Percentiles rank a stretch among this genome's conserved stretches.
These are phyloP conservation scores for Coenonympha glycerion DNA, from an alignment of 2,888 invertebrate genomes.

Conservation along the genomic window DNA sequence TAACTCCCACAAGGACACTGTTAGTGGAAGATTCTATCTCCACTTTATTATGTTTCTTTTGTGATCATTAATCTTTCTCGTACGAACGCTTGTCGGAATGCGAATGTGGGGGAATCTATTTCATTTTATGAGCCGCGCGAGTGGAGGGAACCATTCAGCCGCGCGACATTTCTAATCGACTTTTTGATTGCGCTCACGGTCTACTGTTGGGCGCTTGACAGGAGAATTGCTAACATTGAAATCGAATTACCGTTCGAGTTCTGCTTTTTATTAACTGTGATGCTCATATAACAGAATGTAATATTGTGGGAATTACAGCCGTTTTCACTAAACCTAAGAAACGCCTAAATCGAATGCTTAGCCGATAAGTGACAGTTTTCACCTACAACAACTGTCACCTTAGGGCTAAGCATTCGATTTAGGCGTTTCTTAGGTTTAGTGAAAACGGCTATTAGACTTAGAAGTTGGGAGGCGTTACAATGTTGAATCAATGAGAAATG, in stretches of 20 bases:
- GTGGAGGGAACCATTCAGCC: slow-evolving; percentile 69
- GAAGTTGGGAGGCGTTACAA: not conserved
- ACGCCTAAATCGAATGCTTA: too few relatives aligned
- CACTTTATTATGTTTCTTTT: slow-evolving; percentile 76
- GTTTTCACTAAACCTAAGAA: too few relatives aligned
- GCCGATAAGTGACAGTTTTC: too few relatives aligned
- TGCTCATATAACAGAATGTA: slow-evolving; percentile 9
- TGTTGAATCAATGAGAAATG: too few relatives aligned
- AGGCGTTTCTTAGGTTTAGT: too few relatives aligned
- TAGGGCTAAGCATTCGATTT: too few relatives aligned
- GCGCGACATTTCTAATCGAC: slow-evolving; percentile 75
- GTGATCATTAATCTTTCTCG: slow-evolving; percentile 77
- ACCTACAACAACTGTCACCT: too few relatives aligned
- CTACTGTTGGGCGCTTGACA: slow-evolving; percentile 51
- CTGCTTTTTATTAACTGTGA: slow-evolving; percentile 25
- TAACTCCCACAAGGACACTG: slow-evolving; percentile 76
- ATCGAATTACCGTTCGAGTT: slow-evolving; percentile 36
- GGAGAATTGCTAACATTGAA: slow-evolving; percentile 42
- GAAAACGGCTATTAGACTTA: too few relatives aligned
- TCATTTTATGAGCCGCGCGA: slow-evolving; percentile 75
- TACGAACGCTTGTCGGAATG: slow-evolving; percentile 77
- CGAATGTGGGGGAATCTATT: slow-evolving; percentile 77
- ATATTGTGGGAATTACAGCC: not conserved
- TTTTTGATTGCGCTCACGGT: slow-evolving; percentile 72
- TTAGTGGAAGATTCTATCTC: slow-evolving; percentile 76